Evolutionary conservation across 2,888 invertebrate genomes (phyloP).

Genomic region (Phortica okadai): DNA sequence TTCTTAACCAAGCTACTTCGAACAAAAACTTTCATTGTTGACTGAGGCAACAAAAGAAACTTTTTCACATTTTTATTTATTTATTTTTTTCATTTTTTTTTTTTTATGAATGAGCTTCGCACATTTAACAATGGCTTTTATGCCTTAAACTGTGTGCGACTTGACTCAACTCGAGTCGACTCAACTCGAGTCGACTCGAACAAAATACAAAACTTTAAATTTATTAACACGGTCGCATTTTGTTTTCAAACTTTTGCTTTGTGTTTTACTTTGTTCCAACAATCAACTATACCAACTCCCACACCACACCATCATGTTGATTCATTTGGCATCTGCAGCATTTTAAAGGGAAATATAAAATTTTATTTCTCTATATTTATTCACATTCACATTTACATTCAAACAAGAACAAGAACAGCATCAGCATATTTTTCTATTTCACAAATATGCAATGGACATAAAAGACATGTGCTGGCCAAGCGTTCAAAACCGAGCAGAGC

Average conservation of each 20-base stretch:
- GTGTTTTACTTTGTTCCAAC: neutral
- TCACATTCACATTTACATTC: too few species aligned
- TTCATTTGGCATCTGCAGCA: neutral
- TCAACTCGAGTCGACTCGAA: neutral
- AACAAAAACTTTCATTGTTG: neutral
- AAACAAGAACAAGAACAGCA: too few species aligned
- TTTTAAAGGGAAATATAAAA: slow-evolving; percentile 52
- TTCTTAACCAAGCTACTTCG: neutral
- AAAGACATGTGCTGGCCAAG: slow-evolving; percentile 39
- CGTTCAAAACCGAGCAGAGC: neutral
- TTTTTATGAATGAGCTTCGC: neutral
- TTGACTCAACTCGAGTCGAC: slow-evolving; percentile 2
- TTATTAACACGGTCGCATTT: slow-evolving; percentile 16
- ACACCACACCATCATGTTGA: neutral
- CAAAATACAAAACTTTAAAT: slow-evolving; percentile 20
- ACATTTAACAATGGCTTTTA: slow-evolving; percentile 14
- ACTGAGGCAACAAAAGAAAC: neutral
- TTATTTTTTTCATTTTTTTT: neutral
- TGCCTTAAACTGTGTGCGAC: slow-evolving; percentile 3
- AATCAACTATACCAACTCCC: neutral
- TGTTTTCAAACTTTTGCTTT: slow-evolving; percentile 16
- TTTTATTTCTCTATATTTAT: slow-evolving; percentile 51
- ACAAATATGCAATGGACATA: slow-evolving; percentile 57
- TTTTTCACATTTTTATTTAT: neutral
- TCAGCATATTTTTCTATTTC: slow-evolving; percentile 39